Evolutionary conservation across 2,113 vertebrate species (phyloP), one percentile per base, ranked within the genome.

Genomic region (Halichoeres trimaculatus): DNA sequence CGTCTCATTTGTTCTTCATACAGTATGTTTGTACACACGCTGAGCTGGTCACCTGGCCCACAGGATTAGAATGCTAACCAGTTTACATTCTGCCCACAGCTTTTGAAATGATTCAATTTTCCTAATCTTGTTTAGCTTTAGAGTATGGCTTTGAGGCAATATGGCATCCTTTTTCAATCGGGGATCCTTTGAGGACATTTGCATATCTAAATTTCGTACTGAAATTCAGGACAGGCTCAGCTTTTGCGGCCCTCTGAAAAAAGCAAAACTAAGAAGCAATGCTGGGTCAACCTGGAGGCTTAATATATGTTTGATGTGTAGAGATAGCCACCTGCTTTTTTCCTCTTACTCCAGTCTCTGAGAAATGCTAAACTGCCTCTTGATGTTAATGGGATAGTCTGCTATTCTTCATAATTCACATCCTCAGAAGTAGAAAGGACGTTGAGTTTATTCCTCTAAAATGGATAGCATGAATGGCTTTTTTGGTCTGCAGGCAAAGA

Each of bases 121-220:
- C 91, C 91, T 95, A 95, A 95, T 94, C 92, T 94, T 93, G 89
- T 95, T 95, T 95, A 94, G 93, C 92, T 93, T 92, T 91, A 92
- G 89, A 93, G 92, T 93, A 92, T 86, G 80, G 94, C 93, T 94
- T 93, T 92, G 93, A 95, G 92, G 92, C 91, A 90, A 91, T 89
- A 82, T 92, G 75, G 87, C 87, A 88, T 89, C 87, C 85, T 74
- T 93, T 94, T 94, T 93, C 93, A 93, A 93, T 92, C 78, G 73
- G 80, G 71, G 64, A 85, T 91, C 86, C 89, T 92, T 95, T 92
- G 89, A 90, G 89, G 84, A 89, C 88, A 92, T 93, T 92, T 95
- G 82, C 88, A 93, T 95, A 94, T 94, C 87, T 95, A 89, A 85
- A 86, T 64, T 90, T 88, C 87, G 59, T 80, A 69, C 79, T 84